Conservation (phyloP, 2,113 vertebrate genomes). For the Recurvirostra avosetta region DNA sequence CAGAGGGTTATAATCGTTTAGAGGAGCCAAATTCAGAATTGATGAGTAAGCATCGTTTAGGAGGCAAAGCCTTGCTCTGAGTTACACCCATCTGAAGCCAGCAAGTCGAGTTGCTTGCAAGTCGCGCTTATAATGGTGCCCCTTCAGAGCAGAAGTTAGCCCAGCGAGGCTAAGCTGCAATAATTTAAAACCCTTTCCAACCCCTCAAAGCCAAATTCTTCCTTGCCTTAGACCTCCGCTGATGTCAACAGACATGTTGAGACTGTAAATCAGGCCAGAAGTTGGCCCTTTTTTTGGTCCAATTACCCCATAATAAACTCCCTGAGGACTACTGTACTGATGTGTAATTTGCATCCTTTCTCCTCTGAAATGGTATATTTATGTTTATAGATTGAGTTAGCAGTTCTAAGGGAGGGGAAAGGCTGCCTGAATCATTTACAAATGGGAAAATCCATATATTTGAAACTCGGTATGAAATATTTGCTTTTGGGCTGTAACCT, state of each 20-base stretch:
- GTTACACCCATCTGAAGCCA: conserved; percentile 20
- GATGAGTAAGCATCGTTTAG: conserved; percentile 12
- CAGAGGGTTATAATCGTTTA: background rate
- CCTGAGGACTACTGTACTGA: conserved; percentile 9
- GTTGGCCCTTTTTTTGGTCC: conserved; percentile 43
- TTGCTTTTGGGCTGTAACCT: conserved; percentile 56
- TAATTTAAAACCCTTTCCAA: conserved; percentile 23
- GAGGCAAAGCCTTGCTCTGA: background rate
- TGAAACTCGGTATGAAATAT: conserved; percentile 50
- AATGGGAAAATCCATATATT: conserved; percentile 67
- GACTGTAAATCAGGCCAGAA: conserved; percentile 51
- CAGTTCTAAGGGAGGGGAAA: conserved; percentile 33
- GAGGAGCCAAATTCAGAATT: conserved; percentile 3
- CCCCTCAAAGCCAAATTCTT: conserved; percentile 51
- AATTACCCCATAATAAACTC: conserved; percentile 49
- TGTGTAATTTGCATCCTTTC: conserved; percentile 43
- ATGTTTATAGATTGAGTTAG: conserved; percentile 60
- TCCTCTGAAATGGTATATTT: conserved; percentile 39
- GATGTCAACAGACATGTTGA: conserved; percentile 15
- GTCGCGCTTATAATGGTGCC: background rate
- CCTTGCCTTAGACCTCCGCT: background rate
- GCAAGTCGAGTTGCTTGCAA: background rate
- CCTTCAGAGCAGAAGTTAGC: background rate
- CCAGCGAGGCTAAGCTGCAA: background rate
- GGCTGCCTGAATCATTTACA: conserved; percentile 55